Percentiles rank a stretch among this genome's conserved stretches.
phyloP scores from a whole-genome alignment of 2,113 vertebrate species.

The Xiphorhynchus elegans region DNA sequence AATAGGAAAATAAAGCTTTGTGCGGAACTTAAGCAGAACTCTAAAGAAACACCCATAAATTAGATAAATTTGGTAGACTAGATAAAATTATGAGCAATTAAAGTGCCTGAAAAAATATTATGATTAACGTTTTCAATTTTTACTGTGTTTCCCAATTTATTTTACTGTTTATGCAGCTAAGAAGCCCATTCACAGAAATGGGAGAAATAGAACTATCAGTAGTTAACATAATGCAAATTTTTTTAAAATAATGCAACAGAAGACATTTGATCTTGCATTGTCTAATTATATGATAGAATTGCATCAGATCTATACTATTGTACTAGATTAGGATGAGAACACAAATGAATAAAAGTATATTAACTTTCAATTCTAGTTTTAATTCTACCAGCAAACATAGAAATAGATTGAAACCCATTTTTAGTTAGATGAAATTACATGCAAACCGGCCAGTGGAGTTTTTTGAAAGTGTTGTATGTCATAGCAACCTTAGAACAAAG shows the following conservation, averaged over 20 bases:
- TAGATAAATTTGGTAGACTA: not conserved
- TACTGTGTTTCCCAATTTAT: not conserved
- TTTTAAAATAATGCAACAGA: conserved; percentile 18
- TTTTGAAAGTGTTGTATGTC: not conserved
- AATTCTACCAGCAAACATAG: not conserved
- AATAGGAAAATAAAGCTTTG: not conserved
- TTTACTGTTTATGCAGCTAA: not conserved
- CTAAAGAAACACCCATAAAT: not conserved
- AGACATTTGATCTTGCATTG: conserved; percentile 23
- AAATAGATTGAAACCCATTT: not conserved
- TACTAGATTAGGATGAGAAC: conserved; percentile 29
- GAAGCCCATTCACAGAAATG: not conserved
- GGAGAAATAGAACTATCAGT: not conserved
- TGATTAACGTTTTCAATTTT: not conserved
- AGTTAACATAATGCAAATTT: not conserved
- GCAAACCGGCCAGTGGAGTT: not conserved
- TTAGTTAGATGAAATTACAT: not conserved
- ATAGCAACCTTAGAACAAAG: not conserved
- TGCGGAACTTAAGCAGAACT: not conserved
- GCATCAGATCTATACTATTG: not conserved
- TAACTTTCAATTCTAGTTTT: not conserved
- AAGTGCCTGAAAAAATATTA: not conserved
- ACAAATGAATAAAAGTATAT: conserved; percentile 31
- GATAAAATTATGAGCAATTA: not conserved
- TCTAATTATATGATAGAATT: conserved; percentile 13